Evolutionary conservation across 2,797 vertebrate genomes (phyloP).

Genomic region (Allobates femoralis): DNA sequence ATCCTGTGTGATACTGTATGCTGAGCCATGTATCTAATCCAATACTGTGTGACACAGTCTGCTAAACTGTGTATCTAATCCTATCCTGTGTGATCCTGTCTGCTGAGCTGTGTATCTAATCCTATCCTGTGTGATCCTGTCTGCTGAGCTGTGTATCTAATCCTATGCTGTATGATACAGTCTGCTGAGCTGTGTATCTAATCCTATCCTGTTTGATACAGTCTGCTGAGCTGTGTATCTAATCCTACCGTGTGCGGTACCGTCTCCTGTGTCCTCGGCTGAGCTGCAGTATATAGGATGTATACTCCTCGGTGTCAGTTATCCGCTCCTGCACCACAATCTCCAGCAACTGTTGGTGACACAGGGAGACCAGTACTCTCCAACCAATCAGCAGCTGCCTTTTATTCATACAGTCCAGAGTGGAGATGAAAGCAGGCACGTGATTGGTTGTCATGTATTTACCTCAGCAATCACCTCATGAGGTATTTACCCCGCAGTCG

Average conservation of each 20-base stretch:
- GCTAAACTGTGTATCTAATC: not conserved
- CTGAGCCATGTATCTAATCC: too few relatives aligned
- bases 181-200: not conserved
- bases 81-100: not conserved
- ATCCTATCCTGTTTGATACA: not conserved
- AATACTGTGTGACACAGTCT: too few relatives aligned
- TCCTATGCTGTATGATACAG: not conserved
- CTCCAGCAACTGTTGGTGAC: not conserved
- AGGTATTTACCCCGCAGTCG: too few relatives aligned
- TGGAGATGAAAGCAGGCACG: not conserved
- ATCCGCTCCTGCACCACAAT: too few relatives aligned
- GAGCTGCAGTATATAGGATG: not conserved
- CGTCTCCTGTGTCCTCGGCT: not conserved
- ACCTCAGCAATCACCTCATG: not conserved
- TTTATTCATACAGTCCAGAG: not conserved
- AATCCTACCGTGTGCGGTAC: not conserved
- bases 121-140: too few relatives aligned
- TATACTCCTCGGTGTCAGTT: too few relatives aligned
- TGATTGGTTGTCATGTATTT: not conserved
- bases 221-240: not conserved
- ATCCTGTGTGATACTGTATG: not conserved
- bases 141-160: not conserved
- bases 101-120: not conserved
- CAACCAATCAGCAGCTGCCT: not conserved
- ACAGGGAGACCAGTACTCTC: not conserved